Percentiles rank a stretch among this genome's conserved stretches.
Evolutionary conservation across 2,888 invertebrate species (phyloP).

Genomic region (Cheilosia vernalis): DNA sequence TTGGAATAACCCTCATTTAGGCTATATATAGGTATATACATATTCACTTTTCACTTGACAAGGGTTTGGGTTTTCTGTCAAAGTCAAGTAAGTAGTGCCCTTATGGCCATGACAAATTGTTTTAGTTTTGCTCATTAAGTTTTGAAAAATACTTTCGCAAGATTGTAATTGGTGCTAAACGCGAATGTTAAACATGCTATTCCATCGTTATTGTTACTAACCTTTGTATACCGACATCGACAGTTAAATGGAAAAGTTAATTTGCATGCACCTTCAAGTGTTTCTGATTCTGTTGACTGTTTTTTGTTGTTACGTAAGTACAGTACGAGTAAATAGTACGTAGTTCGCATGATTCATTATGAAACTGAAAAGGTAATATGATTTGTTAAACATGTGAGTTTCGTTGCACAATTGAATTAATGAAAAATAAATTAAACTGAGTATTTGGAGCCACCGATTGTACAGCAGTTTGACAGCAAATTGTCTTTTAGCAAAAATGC

Average conservation of each 20-base stretch:
- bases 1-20: neutral
- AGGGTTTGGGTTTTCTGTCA: neutral
- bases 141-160: slow-evolving; percentile 25
- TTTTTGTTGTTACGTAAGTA: neutral
- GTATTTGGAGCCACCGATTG: neutral
- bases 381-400: neutral
- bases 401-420: neutral
- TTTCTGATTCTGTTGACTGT: neutral
- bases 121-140: slow-evolving; percentile 43
- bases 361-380: neutral
- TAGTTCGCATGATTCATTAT: neutral
- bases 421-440: neutral
- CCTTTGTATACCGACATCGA: neutral
- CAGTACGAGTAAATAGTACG: neutral
- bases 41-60: neutral
- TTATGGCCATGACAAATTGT: slow-evolving; percentile 22
- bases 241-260: slow-evolving; percentile 24
- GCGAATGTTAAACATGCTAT: slow-evolving; percentile 29
- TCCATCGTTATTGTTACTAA: slow-evolving; percentile 33
- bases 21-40: neutral
- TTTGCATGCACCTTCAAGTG: slow-evolving; percentile 1
- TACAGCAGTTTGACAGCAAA: too few relatives aligned
- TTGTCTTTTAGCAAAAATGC: too few relatives aligned
- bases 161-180: neutral
- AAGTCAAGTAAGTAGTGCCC: slow-evolving; percentile 1